Evolutionary conservation across 2,113 vertebrate species (phyloP), one percentile per base, ranked within the genome.

Genomic region (Oryzias celebensis): DNA sequence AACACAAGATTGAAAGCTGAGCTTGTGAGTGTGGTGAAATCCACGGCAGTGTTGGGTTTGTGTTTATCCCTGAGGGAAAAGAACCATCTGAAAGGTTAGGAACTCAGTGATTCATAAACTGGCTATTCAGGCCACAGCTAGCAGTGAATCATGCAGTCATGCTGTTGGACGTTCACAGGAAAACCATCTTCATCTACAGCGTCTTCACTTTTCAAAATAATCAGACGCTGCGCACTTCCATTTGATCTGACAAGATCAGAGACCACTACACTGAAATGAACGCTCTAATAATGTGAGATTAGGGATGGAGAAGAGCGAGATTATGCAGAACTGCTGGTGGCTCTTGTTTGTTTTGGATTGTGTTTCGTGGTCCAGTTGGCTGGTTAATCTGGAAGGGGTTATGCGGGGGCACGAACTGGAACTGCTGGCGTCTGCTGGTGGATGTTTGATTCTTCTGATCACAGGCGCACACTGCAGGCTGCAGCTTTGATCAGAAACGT

Each of bases 91-190:
- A 81, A 77, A 82, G 82, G 82, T 82, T 64, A 77, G 50, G 82
- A 84, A 65, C 63, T 55, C 59, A 50, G 62, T 85, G 85, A 88
- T 58, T 82, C 81, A 85, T 60, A 42, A 66, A 68, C 4, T 41
- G 77, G 71, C 75, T 52, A 81, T 80, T 72, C 65, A 78, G 68
- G 70, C 75, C 0, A 16, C 82, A 78, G 81, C 78, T 82, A 81
- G 85, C 74, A 42, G 6, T 80, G 78, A 84, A 20, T 82, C 83
- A 75, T 13, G 36, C 51, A 42, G 43, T 71, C 52, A 65, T 4
- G 26, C 44, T 47, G 14, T 5, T 62, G 50, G 23, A 14, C 36
- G 45, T 55, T 45, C 26, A 53, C 46, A 64, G 14, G 59, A 4
- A 54, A 36, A 26, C 61, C 51, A 36, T 12, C 8, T 36, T 36